Evolutionary conservation across 2,113 vertebrate genomes (phyloP), one percentile per base, ranked within the genome.

Genomic region (Raphicerus campestris): DNA sequence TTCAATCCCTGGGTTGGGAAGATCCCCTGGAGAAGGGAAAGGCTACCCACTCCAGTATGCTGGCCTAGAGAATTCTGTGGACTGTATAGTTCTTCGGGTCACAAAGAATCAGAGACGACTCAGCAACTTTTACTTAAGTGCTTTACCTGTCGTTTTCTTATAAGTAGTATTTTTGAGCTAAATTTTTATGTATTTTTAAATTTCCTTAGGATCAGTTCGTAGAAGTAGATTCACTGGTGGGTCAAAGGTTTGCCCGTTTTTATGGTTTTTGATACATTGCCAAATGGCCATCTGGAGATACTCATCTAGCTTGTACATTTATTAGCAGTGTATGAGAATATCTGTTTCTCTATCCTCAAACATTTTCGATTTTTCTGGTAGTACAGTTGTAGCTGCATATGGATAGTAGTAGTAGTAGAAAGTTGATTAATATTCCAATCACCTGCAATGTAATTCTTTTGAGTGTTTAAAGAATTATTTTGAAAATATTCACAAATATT

Each of bases 151-250:
- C 35, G 1, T 89, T 90, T 53, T 77, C 53, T 60, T 81, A 92
- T 82, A 47, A 78, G 13, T 49, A 87, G 0, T 84, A 47, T 80
- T 47, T 85, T 80, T 47, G 15, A 83, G 53, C 28, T 80, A 28
- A 39, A 32, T 77, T 17, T 91, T 95, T 81, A 28, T 53, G 32
- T 28, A 78, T 80, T 78, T 89, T 11, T 47, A 28, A 61, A 47
- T 96, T 95, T 91, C 22, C 9, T 95, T 88, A 81, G 47, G 16
- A 49, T 73, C 85, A 61, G 45, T 95, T 92, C 28, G 53, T 88
- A 61, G 60, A 81, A 60, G n/a, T 70, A 94, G 47, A 83, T 16
- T 91, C 55, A 78, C 0, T 73, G 66, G 20, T 90, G 17, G 28
- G 26, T 87, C 77, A 94, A 32, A 83, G 19, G 24, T 83, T 82